Base-by-base conservation (phyloP, 92 coral and sea anemone genomes). In the Phymanthus crucifer region DNA sequence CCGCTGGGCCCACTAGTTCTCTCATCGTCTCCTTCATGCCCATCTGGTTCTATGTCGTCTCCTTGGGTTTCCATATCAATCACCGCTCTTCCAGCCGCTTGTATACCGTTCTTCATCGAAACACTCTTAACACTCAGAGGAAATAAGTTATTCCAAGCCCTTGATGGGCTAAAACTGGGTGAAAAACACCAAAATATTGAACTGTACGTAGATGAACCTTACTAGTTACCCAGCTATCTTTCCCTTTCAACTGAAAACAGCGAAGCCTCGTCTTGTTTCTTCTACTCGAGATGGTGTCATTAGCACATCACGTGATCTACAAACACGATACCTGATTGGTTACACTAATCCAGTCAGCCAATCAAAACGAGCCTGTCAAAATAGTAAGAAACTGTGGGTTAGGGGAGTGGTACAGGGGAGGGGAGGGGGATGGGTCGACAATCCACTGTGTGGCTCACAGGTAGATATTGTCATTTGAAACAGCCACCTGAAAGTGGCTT, bases 11-110 rank as follows among this genome's bases (percentile, higher is more conserved):
- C 94, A 38, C 88, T 90, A 13, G 94, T 84, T 67, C 94, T 86
- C 77, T 92, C 94, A 57, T 90, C 94, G 66, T 89, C 93, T 18
- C 93, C 90, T 77, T 91, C 96, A 71, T 87, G 86, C 68, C 91
- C 97, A 72, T 90, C 93, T 70, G 84, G 89, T 65, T 87, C 97
- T 40, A 77, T 45, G 69, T 70, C 71, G 76, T 80, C 83, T 40
- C 47, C 91, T 68, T 67, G 74, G 16, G 48, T 75, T 70, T 69
- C 81, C 64, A 80, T 75, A 45, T 73, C 82, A 74, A 61, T 24
- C 0, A 75, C 50, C 16, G 81, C 72, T 35, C 46, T 36, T 23
- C 33, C 57, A 36, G 67, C 36, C 29, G 85, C 58, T 73, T 82
- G 83, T 47, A 70, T 50, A 35, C 75, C 74, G 65, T 83, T 86